These are phyloP conservation scores for Pammene fasciana DNA, from an alignment of 2,888 invertebrate genomes.

Conservation along the genomic window DNA sequence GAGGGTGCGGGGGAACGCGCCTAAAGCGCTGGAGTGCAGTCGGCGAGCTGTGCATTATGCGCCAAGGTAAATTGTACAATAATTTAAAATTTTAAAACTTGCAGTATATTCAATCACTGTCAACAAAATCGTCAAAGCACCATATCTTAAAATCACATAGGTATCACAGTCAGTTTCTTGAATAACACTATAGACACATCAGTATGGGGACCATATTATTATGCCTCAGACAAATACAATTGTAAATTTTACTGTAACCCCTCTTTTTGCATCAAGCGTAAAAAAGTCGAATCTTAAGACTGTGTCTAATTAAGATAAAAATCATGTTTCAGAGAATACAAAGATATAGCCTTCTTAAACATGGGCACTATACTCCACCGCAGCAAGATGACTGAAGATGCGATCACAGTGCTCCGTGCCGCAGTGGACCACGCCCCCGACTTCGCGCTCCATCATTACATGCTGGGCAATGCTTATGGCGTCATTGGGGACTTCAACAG, in stretches of 20 bases:
- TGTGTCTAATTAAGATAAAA: too few species aligned
- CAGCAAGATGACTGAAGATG: constrained; percentile 86
- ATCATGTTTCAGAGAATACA: constrained; percentile 83
- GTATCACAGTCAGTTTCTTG: too few species aligned
- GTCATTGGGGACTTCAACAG: constrained; percentile 87
- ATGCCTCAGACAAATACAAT: too few species aligned
- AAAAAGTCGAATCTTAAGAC: too few species aligned
- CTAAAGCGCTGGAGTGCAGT: constrained; percentile 91
- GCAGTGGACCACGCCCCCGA: constrained; percentile 88
- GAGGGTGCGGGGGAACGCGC: constrained; percentile 88
- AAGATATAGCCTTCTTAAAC: constrained; percentile 88
- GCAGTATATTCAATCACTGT: too few species aligned
- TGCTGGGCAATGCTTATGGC: constrained; percentile 89
- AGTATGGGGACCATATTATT: too few species aligned
- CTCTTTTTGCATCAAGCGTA: too few species aligned
- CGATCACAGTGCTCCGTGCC: constrained; percentile 87
- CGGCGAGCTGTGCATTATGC: constrained; percentile 89
- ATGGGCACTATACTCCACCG: constrained; percentile 89
- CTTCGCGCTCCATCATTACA: constrained; percentile 85
- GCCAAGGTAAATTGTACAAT: constrained; percentile 81
- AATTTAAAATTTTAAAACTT: not conserved
- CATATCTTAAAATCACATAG: too few species aligned
- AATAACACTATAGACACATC: too few species aligned
- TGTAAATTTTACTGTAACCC: too few species aligned
- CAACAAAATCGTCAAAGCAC: too few species aligned